Evolutionary conservation across 2,797 vertebrate genomes (phyloP).

Genomic region (Cryptoblepharus egeriae): DNA sequence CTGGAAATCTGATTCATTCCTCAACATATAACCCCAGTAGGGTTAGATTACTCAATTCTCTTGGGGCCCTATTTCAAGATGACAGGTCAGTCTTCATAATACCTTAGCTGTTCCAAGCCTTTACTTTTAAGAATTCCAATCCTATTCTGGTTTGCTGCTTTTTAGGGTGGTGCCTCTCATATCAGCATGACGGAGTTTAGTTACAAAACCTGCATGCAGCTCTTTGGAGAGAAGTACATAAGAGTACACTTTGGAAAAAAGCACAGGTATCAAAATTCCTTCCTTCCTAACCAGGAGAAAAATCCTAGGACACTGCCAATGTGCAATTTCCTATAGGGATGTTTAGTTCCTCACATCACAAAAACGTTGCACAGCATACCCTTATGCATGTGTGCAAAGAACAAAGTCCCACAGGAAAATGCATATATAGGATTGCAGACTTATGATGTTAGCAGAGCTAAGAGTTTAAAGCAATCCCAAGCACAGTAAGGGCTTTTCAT

Average conservation of each 20-base stretch:
- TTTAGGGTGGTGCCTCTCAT: neutral
- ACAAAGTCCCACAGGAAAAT: no score
- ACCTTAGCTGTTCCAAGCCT: neutral
- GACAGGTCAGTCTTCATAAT: neutral
- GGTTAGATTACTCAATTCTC: neutral
- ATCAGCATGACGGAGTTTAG: neutral
- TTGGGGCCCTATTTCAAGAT: neutral
- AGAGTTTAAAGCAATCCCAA: no score
- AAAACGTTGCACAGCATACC: neutral
- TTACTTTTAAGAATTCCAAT: neutral
- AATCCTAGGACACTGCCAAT: neutral
- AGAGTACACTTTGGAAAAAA: no score
- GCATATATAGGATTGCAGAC: no score
- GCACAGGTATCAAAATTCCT: neutral
- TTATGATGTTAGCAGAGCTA: neutral
- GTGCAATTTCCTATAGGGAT: neutral
- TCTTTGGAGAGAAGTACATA: neutral
- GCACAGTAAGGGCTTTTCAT: no score
- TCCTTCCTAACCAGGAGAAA: neutral
- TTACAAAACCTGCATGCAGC: no score
- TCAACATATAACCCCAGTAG: neutral
- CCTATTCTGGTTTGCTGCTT: neutral
- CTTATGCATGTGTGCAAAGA: no score
- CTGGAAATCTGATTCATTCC: neutral
- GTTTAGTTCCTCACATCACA: neutral